Base-by-base conservation (phyloP, 2,888 invertebrate species). In the Drosophila ustulata region DNA sequence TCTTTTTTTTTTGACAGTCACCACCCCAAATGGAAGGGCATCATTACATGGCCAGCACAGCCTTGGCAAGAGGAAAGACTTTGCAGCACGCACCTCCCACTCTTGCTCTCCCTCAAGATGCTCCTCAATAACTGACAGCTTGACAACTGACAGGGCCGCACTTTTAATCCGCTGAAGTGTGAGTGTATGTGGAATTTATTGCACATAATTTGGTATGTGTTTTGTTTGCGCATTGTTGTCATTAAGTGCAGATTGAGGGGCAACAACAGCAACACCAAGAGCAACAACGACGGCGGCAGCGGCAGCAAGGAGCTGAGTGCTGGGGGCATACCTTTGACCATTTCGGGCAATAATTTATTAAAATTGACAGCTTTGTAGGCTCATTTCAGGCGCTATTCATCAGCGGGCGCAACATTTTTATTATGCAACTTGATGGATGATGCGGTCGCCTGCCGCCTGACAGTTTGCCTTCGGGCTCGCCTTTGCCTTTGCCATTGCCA, bases 381-480 rank as follows among this genome's bases (percentile, higher is more conserved):
- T 90, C 89, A 91, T 90, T 90, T 90, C 83, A 91, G 88, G 89
- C 85, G 89, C 89, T 90, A 90, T 90, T 90, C 90, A 90, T 90
- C 91, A 90, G 69, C 78, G 69, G 78, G 84, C 83, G 82, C 78
- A 86, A 85, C 85, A 85, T 82, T 90, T 90, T 90, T 91, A 91
- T 91, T 90, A 91, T 90, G 89, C 88, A 89, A 90, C 81, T 87
- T 91, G 91, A 90, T 90, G 89, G 86, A 91, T 89, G 89, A 87
- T 89, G 90, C 84, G 86, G 82, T 88, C 82, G 88, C 86, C 82
- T 81, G 75, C 74, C 72, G 79, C 69, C 75, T 80, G 80, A 75
- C 83, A 76, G 77, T 81, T 73, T 73, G 46, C 37, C 39, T 43
- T 52, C 49, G 39, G 25, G 23, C 28, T 34, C 26, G 26, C 30